A percentile compares a stretch with the other conserved stretches of the same genome.
phyloP scores from a whole-genome alignment of 2,113 vertebrate species.

The Reinhardtius hippoglossoides region DNA sequence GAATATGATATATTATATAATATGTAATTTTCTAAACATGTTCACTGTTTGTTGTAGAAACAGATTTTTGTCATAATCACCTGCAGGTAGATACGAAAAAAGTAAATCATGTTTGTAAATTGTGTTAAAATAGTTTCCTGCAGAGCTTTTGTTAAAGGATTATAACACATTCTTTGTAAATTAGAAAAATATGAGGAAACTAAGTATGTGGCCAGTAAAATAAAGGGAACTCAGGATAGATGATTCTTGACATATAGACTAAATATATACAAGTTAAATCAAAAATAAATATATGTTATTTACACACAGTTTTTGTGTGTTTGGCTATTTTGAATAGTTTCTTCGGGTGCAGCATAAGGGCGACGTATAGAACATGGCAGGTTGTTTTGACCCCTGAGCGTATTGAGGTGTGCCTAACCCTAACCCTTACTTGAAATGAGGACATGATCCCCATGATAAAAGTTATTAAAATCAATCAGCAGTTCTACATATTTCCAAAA shows the following conservation, averaged over 20 bases:
- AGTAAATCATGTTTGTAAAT: neutral
- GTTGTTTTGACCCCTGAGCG: slow-evolving; percentile 38
- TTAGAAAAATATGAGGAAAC: neutral
- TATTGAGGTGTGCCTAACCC: neutral
- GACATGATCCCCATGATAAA: neutral
- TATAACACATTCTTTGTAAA: neutral
- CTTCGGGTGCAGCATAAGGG: too few relatives aligned
- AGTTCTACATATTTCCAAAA: neutral
- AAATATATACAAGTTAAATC: neutral
- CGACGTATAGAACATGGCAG: neutral
- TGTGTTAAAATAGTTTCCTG: neutral
- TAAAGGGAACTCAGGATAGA: neutral
- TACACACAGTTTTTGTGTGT: too few relatives aligned
- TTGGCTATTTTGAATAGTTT: too few relatives aligned
- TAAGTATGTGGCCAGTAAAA: too few relatives aligned
- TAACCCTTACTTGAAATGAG: neutral
- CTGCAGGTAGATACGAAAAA: neutral
- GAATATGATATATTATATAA: too few relatives aligned
- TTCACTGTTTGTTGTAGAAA: too few relatives aligned
- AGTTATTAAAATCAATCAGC: neutral
- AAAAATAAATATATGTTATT: too few relatives aligned
- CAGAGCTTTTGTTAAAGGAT: neutral
- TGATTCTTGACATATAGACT: neutral
- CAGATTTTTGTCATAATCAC: neutral
- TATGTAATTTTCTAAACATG: too few relatives aligned